These are phyloP conservation scores for Tachyglossus aculeatus DNA, from an alignment of 2,797 vertebrate species.

Conservation along the genomic window DNA sequence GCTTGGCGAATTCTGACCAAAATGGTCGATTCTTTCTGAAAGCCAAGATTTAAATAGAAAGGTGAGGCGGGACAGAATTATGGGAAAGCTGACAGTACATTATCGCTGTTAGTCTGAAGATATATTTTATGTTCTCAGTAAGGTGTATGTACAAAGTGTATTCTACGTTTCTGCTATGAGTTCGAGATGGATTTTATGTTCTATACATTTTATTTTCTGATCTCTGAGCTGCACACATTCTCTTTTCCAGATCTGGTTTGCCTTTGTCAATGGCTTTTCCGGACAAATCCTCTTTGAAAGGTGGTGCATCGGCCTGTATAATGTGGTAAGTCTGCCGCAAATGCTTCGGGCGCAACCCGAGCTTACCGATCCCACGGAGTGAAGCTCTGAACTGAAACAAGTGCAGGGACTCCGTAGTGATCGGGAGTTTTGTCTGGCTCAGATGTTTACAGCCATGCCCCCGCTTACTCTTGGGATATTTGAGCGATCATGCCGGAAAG, in stretches of 20 bases:
- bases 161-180: no score
- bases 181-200: neutral
- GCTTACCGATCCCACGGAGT: no score
- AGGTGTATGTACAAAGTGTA: no score
- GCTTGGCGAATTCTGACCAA: neutral
- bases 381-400: no score
- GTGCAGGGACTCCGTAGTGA: no score
- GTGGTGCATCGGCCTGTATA: constrained; percentile 98
- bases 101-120: no score
- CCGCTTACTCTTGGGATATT: constrained; percentile 97
- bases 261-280: constrained; percentile 98
- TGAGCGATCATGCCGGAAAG: constrained; percentile 94
- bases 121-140: no score
- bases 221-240: neutral
- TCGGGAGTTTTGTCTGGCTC: constrained; percentile 6
- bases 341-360: no score
- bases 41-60: neutral
- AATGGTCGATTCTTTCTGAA: neutral
- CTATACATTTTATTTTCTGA: constrained; percentile 28
- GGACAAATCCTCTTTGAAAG: constrained; percentile 98
- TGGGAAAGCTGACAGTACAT: no score
- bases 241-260: constrained; percentile 93
- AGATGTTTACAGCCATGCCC: constrained; percentile 97
- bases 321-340: constrained; percentile 87
- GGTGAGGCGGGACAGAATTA: neutral